phyloP scores from a whole-genome alignment of 2,113 vertebrate genomes.

The Eublepharis macularius region DNA sequence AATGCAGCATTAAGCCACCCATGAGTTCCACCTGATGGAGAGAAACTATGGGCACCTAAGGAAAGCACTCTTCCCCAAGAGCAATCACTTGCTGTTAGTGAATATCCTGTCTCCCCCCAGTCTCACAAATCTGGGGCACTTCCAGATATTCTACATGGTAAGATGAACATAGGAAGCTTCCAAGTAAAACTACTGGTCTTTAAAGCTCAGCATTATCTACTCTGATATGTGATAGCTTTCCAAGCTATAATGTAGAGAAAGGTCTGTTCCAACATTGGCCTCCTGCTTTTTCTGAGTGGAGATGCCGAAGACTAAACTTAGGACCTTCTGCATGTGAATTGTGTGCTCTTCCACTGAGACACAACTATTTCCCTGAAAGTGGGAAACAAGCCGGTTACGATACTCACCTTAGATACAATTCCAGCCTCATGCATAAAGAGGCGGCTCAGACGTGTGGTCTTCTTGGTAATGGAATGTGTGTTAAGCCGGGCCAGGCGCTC shows the following conservation, averaged over 20 bases:
- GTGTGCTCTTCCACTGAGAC: too few relatives aligned
- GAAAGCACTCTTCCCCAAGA: not conserved
- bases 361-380: not conserved
- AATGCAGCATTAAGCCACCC: not conserved
- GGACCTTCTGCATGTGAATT: too few relatives aligned
- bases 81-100: not conserved
- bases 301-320: too few relatives aligned
- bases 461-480: conserved; percentile 92
- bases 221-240: too few relatives aligned
- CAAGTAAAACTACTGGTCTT: too few relatives aligned
- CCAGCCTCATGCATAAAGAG: conserved; percentile 90
- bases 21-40: not conserved
- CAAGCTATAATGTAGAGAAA: too few relatives aligned
- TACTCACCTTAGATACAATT: conserved; percentile 83
- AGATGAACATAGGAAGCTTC: too few relatives aligned
- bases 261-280: too few relatives aligned
- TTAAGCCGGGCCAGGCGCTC: conserved; percentile 89
- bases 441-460: conserved; percentile 89
- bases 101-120: not conserved
- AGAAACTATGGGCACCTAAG: not conserved
- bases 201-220: too few relatives aligned
- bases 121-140: not conserved
- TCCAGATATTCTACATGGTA: not conserved
- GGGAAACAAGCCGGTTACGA: rapidly evolving
- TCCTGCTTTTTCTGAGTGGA: too few relatives aligned